These are phyloP conservation scores for Chlorodrepanis virens DNA, from an alignment of 2,113 vertebrate genomes.

Conservation along the genomic window DNA sequence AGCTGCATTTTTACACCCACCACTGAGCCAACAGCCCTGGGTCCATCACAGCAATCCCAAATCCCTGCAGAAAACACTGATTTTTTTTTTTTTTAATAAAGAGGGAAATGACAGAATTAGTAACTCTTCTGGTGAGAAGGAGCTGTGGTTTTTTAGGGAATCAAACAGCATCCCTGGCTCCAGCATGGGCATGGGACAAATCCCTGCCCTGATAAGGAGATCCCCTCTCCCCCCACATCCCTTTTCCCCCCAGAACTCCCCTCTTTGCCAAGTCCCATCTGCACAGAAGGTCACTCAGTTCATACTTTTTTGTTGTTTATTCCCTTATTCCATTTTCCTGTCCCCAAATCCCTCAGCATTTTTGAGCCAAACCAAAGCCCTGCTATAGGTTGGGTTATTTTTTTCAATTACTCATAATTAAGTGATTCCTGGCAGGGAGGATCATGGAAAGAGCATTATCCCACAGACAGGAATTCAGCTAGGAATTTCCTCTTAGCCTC, in stretches of 20 bases:
- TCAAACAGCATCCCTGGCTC: not conserved
- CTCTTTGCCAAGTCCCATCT: fast-evolving
- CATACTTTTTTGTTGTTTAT: not conserved
- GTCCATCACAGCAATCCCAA: not conserved
- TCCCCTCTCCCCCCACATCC: not conserved
- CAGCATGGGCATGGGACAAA: fast-evolving
- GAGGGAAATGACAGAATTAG: not conserved
- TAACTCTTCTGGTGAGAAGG: fast-evolving
- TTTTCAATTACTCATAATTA: slow-evolving; percentile 47
- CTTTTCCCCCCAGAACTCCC: not conserved
- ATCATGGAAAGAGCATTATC: slow-evolving; percentile 6
- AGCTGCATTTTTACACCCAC: not conserved
- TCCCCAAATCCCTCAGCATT: not conserved
- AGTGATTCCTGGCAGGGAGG: slow-evolving; percentile 41
- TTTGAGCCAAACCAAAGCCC: not conserved
- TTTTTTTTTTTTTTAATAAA: not conserved
- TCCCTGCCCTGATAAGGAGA: not conserved
- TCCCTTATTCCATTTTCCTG: not conserved
- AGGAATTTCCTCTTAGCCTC: slow-evolving; percentile 48
- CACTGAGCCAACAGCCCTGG: fast-evolving
- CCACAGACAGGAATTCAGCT: slow-evolving; percentile 34
- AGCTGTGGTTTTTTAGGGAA: not conserved
- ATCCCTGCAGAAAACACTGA: not conserved
- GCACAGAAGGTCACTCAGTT: not conserved
- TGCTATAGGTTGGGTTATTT: not conserved